Percentiles rank a stretch among this genome's conserved stretches.
These are phyloP conservation scores for Colletes gigas DNA, from an alignment of 1,140 invertebrate species.

Conservation along the genomic window DNA sequence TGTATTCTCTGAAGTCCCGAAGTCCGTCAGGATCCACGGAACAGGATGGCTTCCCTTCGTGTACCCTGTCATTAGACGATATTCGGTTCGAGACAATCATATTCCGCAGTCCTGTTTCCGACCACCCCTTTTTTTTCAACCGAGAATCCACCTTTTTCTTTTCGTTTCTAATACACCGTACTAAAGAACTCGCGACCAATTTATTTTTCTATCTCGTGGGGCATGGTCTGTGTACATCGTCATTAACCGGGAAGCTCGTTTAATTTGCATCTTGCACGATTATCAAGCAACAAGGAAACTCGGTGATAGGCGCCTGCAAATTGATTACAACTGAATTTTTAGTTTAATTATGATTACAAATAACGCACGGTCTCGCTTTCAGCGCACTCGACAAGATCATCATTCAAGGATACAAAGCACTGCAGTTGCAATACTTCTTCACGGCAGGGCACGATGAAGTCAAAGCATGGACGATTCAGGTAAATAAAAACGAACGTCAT, in stretches of 20 bases:
- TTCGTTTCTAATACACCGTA: slow-evolving; percentile 23
- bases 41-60: slow-evolving; percentile 59
- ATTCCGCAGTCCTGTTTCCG: slow-evolving; percentile 67
- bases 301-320: too few species aligned
- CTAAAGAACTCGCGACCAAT: neutral
- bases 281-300: too few species aligned
- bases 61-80: slow-evolving; percentile 80
- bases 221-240: neutral
- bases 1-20: slow-evolving; percentile 80
- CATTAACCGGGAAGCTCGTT: too few species aligned
- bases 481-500: slow-evolving; percentile 73
- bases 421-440: slow-evolving; percentile 98
- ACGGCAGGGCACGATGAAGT: slow-evolving; percentile 98
- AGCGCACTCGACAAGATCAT: slow-evolving; percentile 98
- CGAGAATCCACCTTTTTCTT: slow-evolving; percentile 35
- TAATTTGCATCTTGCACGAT: too few species aligned
- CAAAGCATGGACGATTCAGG: slow-evolving; percentile 99
- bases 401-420: slow-evolving; percentile 96
- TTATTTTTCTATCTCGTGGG: neutral
- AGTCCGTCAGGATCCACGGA: slow-evolving; percentile 66
- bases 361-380: slow-evolving; percentile 56
- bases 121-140: slow-evolving; percentile 56
- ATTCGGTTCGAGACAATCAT: slow-evolving; percentile 77
- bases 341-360: neutral
- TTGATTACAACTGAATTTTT: too few species aligned